These are phyloP conservation scores for Macrochelys suwanniensis DNA, from an alignment of 2,797 vertebrate genomes.

Conservation along the genomic window DNA sequence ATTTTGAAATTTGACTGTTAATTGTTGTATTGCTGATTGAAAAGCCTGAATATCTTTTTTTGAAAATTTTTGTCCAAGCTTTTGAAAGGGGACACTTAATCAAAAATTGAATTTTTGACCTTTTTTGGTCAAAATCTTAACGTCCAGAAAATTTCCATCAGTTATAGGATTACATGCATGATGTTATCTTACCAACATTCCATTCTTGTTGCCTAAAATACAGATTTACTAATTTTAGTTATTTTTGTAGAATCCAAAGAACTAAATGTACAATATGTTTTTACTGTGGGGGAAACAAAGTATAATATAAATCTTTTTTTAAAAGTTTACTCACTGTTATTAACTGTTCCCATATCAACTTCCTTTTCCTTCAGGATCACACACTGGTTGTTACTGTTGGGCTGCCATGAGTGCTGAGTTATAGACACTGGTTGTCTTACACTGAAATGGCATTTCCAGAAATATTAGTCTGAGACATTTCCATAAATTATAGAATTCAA, in stretches of 20 bases:
- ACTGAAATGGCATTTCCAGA: background rate
- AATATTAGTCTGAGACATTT: background rate
- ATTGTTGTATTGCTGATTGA: background rate
- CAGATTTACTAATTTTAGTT: background rate
- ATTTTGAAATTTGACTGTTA: conserved; percentile 17
- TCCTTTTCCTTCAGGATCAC: background rate
- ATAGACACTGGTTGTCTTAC: background rate
- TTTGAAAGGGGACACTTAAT: background rate
- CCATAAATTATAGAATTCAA: background rate
- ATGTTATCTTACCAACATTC: background rate
- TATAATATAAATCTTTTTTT: background rate
- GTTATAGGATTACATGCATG: background rate
- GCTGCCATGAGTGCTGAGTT: background rate
- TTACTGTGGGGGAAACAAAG: background rate
- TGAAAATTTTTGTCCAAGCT: background rate
- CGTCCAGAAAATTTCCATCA: background rate
- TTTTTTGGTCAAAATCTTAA: conserved; percentile 9
- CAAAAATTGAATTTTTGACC: background rate
- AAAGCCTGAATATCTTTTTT: background rate
- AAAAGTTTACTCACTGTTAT: background rate
- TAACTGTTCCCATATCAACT: background rate
- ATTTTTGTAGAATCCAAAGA: background rate
- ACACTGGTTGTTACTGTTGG: background rate
- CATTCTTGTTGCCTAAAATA: background rate
- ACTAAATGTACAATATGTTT: background rate